phyloP scores from a whole-genome alignment of 2,113 vertebrate genomes.

The Dolichallabes microphthalmus region DNA sequence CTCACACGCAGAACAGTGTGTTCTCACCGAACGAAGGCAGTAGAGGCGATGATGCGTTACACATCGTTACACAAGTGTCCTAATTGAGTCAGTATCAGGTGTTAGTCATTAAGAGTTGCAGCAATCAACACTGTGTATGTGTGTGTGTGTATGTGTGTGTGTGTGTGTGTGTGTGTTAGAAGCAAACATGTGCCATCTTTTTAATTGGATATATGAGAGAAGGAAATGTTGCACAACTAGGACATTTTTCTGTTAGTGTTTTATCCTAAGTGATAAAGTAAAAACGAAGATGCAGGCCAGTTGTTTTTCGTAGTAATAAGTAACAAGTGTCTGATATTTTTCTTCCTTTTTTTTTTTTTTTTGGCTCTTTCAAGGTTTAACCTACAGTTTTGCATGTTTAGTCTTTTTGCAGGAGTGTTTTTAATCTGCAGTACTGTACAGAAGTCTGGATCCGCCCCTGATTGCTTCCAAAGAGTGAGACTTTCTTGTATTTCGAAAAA shows the following conservation, averaged over 20 bases:
- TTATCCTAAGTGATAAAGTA: background rate
- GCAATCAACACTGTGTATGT: conserved; percentile 4
- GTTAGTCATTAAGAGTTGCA: conserved; percentile 14
- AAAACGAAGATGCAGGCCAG: background rate
- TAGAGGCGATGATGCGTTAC: background rate
- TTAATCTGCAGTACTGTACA: too few relatives aligned
- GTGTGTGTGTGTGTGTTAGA: background rate
- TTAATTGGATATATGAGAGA: conserved; percentile 1
- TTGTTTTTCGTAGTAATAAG: background rate
- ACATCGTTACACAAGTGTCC: background rate
- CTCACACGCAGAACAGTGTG: background rate
- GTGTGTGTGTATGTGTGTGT: background rate
- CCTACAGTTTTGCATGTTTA: background rate
- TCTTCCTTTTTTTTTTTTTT: background rate
- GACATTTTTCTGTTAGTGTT: background rate
- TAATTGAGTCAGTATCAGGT: conserved; percentile 16
- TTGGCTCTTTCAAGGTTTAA: background rate
- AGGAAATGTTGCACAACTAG: conserved; percentile 2
- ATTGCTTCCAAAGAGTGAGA: too few relatives aligned
- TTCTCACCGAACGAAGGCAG: background rate
- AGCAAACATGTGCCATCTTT: conserved; percentile 5
- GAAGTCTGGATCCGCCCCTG: too few relatives aligned
- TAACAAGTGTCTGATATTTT: background rate
- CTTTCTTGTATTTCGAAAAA: too few relatives aligned
- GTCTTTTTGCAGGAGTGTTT: background rate